These are phyloP conservation scores for Rhizomys pruinosus DNA, from an alignment of 2,113 vertebrate genomes.

Conservation along the genomic window DNA sequence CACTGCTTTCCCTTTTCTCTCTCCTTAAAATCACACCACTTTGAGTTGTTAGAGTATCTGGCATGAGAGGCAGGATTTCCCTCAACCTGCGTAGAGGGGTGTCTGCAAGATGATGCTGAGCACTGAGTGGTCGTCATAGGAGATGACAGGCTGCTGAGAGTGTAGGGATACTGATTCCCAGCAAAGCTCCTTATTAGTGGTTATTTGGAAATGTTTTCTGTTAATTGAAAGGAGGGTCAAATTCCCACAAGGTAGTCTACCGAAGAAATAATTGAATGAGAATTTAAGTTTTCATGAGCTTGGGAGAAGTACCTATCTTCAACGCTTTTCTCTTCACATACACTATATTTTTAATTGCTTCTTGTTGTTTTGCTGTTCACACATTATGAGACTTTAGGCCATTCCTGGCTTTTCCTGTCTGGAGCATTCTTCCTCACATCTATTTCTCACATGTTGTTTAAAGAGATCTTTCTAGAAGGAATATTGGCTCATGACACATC, in stretches of 20 bases:
- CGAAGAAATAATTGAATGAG: not conserved
- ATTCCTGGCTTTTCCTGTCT: not conserved
- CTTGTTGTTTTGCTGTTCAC: not conserved
- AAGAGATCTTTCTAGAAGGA: constrained; percentile 9
- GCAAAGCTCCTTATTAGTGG: not conserved
- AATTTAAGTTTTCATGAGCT: not conserved
- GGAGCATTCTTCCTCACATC: not conserved
- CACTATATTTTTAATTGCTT: not conserved
- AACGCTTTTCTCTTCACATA: not conserved
- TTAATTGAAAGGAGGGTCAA: not conserved
- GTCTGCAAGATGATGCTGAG: not conserved
- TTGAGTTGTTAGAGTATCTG: not conserved
- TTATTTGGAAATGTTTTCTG: constrained; percentile 29
- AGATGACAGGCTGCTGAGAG: rapidly evolving
- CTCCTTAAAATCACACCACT: not conserved
- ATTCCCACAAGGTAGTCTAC: not conserved
- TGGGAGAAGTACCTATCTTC: not conserved
- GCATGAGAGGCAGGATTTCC: not conserved
- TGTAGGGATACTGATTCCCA: rapidly evolving
- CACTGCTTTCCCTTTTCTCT: not conserved
- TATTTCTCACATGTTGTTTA: not conserved
- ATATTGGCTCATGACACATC: not conserved
- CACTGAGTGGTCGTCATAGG: not conserved
- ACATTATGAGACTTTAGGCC: not conserved
- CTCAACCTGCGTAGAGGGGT: not conserved